Conservation (phyloP, 2,888 invertebrate genomes). For the Tachina lurida region DNA sequence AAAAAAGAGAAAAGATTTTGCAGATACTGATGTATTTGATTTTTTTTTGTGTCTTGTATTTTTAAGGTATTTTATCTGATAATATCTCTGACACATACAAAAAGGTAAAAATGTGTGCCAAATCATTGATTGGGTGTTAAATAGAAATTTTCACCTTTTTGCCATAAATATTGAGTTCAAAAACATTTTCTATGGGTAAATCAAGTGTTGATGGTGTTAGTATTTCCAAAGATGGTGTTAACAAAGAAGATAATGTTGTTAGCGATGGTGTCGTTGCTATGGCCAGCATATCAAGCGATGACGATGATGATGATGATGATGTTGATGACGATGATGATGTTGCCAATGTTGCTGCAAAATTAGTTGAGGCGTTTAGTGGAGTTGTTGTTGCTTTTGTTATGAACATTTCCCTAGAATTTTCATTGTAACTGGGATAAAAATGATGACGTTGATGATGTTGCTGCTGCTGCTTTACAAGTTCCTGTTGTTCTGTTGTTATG, state of each 20-base stretch:
- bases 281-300: too few species aligned
- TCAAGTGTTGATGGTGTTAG: conserved; percentile 55
- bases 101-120: conserved; percentile 64
- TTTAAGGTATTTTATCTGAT: conserved; percentile 21
- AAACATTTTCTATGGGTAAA: conserved; percentile 61
- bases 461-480: conserved; percentile 62
- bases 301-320: conserved; percentile 11
- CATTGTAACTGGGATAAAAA: conserved; percentile 39
- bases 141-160: conserved; percentile 70
- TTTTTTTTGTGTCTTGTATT: conserved; percentile 20
- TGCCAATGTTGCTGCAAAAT: conserved; percentile 5
- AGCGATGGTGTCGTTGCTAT: not conserved
- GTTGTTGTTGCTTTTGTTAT: conserved; percentile 72
- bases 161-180: conserved; percentile 61
- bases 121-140: conserved; percentile 59
- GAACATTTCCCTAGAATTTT: conserved; percentile 39
- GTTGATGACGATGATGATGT: conserved; percentile 11
- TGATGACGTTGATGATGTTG: conserved; percentile 59
- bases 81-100: conserved; percentile 60
- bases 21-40: conserved; percentile 17
- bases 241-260: conserved; percentile 25
- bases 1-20: conserved; percentile 22
- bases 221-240: conserved; percentile 48
- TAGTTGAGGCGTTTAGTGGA: conserved; percentile 67
- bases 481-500: conserved; percentile 59